These are phyloP conservation scores for Poicephalus meyeri DNA, from an alignment of 2,113 vertebrate genomes.

Conservation along the genomic window DNA sequence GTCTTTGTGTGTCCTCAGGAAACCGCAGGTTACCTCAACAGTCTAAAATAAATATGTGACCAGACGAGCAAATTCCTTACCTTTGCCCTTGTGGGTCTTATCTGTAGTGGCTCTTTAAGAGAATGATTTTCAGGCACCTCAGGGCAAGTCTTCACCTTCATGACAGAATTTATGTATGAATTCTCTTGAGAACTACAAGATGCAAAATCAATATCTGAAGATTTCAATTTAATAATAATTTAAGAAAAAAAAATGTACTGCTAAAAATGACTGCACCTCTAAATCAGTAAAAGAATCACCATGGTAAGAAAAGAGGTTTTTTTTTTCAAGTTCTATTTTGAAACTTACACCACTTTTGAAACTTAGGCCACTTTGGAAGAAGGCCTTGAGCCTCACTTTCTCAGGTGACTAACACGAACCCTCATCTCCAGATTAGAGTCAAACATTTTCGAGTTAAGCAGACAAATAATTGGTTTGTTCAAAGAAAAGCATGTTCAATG, in stretches of 20 bases:
- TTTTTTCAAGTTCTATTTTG: background rate
- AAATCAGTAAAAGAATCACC: background rate
- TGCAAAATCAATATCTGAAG: background rate
- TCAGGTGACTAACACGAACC: background rate
- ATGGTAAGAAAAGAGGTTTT: background rate
- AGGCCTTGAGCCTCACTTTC: background rate
- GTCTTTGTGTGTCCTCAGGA: background rate
- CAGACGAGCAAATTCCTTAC: background rate
- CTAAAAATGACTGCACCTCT: background rate
- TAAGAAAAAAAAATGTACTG: background rate
- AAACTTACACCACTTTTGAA: background rate
- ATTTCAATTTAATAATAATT: background rate
- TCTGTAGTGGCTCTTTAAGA: background rate
- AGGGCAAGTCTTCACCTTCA: background rate
- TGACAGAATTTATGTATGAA: background rate
- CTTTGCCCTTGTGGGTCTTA: slow-evolving; percentile 13
- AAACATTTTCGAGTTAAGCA: background rate
- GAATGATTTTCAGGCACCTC: background rate
- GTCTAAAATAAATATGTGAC: background rate
- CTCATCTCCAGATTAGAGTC: background rate
- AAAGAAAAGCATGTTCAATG: background rate
- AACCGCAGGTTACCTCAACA: background rate
- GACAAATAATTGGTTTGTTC: background rate
- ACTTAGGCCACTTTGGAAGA: background rate
- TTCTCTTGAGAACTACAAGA: background rate